These are phyloP conservation scores for Moxostoma hubbsi DNA, from an alignment of 2,797 vertebrate genomes.

Conservation along the genomic window DNA sequence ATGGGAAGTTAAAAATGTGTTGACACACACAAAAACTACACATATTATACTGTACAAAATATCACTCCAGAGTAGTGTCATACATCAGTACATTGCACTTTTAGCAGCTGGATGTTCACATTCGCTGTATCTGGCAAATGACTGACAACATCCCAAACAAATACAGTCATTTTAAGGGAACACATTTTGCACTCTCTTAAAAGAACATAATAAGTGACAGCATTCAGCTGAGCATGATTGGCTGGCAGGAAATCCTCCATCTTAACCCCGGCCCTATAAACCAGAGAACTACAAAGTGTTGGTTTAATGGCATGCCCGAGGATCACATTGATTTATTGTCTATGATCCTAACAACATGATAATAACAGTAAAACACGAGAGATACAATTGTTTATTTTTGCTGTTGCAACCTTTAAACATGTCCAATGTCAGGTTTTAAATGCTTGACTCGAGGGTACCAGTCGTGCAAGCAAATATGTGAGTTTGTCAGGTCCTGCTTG, in stretches of 20 bases:
- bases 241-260: conserved; percentile 70
- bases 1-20: not conserved
- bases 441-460: conserved; percentile 86
- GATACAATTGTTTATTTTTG: conserved; percentile 89
- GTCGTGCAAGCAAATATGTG: conserved; percentile 84
- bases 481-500: conserved; percentile 82
- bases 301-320: conserved; percentile 87
- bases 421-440: conserved; percentile 80
- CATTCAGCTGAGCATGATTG: conserved; percentile 73
- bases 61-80: conserved; percentile 7
- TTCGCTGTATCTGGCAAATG: conserved; percentile 33
- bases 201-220: conserved; percentile 51
- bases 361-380: conserved; percentile 92
- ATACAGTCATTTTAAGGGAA: conserved; percentile 45
- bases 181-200: conserved; percentile 42
- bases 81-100: conserved; percentile 23
- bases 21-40: conserved; percentile 18
- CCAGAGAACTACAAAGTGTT: conserved; percentile 78
- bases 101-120: conserved; percentile 10
- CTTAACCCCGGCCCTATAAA: conserved; percentile 68
- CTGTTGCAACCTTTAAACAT: conserved; percentile 90
- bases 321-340: conserved; percentile 85
- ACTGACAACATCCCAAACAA: conserved; percentile 27
- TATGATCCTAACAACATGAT: conserved; percentile 81
- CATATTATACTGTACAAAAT: not conserved